Conservation (phyloP, 2,113 vertebrate species). For the Herpailurus yagouaroundi region DNA sequence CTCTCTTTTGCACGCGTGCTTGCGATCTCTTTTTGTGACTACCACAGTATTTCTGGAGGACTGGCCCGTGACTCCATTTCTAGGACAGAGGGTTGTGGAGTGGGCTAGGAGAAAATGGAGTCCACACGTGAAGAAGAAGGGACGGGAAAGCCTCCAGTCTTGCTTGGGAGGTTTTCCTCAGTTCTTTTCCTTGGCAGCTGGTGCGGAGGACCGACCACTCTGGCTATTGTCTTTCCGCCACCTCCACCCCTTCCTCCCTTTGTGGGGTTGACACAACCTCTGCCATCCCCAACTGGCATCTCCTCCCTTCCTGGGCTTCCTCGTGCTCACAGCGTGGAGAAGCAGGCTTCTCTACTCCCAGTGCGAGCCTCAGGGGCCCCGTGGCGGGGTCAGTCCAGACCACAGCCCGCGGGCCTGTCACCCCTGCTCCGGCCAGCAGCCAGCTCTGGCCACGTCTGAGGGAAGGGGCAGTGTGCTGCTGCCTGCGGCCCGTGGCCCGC, state of each 20-base stretch:
- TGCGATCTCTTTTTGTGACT: not conserved
- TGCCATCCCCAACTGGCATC: not conserved
- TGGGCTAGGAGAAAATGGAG: not conserved
- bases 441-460: not conserved
- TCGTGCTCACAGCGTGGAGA: not conserved
- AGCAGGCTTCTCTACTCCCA: not conserved
- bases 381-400: not conserved
- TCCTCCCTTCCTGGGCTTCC: not conserved
- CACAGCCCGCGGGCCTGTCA: not conserved
- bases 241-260: slow-evolving; percentile 26
- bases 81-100: not conserved
- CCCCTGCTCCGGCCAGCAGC: not conserved
- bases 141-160: not conserved
- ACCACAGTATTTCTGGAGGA: not conserved
- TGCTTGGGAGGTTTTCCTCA: not conserved
- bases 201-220: not conserved
- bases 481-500: not conserved
- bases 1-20: not conserved
- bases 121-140: not conserved
- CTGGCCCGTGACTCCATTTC: not conserved
- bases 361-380: not conserved
- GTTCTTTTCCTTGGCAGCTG: not conserved
- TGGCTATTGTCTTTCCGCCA: not conserved
- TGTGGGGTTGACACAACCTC: not conserved
- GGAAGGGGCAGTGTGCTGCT: not conserved